Percentiles rank a stretch among this genome's conserved stretches.
Evolutionary conservation across 2,113 vertebrate species (phyloP).

Genomic region (Rafetus swinhoei): DNA sequence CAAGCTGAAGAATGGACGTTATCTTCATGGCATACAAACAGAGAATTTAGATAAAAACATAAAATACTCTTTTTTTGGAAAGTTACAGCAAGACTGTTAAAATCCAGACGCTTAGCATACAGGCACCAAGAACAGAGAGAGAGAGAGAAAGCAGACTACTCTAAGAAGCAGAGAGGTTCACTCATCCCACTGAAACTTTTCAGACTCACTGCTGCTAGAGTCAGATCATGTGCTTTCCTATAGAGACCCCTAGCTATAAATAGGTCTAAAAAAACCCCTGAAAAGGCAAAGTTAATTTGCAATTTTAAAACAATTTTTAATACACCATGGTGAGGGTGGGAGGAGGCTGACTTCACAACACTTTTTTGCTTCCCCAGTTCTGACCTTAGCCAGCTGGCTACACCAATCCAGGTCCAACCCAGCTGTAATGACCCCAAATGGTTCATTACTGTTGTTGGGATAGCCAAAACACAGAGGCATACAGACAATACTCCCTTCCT

Average conservation of each 20-base stretch:
- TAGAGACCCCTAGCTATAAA: not conserved
- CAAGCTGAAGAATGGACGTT: not conserved
- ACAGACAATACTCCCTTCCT: not conserved
- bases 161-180: not conserved
- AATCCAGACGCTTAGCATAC: not conserved
- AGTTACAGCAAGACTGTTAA: not conserved
- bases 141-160: not conserved
- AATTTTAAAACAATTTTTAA: not conserved
- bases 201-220: not conserved
- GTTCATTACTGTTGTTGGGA: constrained; percentile 30
- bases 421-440: constrained; percentile 26
- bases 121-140: not conserved
- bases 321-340: not conserved
- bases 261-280: not conserved
- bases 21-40: not conserved
- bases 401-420: constrained; percentile 1
- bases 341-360: constrained; percentile 23
- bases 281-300: not conserved
- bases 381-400: constrained; percentile 41
- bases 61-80: not conserved
- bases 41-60: not conserved
- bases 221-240: not conserved
- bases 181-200: not conserved
- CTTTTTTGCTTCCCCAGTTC: not conserved
- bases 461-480: constrained; percentile 39